These are phyloP conservation scores for Stichodactyla mertensii DNA, from an alignment of 64 coral and sea anemone species.

Conservation along the genomic window DNA sequence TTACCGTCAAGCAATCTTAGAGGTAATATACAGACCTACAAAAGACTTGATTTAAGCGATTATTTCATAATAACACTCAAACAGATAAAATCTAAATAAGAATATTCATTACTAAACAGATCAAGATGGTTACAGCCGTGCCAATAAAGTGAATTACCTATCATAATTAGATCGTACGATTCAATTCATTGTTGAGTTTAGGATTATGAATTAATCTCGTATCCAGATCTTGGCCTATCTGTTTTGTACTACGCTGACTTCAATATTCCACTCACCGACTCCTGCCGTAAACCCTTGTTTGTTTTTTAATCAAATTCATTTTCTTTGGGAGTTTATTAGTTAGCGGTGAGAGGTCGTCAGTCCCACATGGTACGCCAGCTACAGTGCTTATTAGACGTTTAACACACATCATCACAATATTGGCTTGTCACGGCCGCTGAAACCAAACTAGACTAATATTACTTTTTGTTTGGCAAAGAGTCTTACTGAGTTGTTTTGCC, in stretches of 20 bases:
- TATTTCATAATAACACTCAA: slow-evolving; percentile 20
- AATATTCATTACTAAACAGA: slow-evolving; percentile 8
- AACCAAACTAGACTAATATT: background rate
- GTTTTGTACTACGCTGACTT: background rate
- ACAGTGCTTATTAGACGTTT: background rate
- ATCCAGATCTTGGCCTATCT: background rate
- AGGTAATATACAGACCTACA: background rate
- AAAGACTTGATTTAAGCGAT: slow-evolving; percentile 12
- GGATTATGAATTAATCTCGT: background rate
- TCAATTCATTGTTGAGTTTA: background rate
- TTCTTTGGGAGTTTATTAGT: too few relatives aligned
- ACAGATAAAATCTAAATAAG: background rate
- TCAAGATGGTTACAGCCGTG: slow-evolving; percentile 9
- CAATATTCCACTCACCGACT: background rate
- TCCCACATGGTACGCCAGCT: background rate
- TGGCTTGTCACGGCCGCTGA: background rate
- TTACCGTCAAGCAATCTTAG: background rate
- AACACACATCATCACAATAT: background rate
- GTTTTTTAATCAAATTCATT: background rate
- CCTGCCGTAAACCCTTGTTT: background rate
- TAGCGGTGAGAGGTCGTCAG: background rate
- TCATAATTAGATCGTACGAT: slow-evolving; percentile 5
- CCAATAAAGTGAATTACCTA: slow-evolving; percentile 4
- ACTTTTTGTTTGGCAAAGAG: background rate
- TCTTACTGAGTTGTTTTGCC: slow-evolving; percentile 7